phyloP scores from a whole-genome alignment of 2,113 vertebrate species.

The Spheniscus mendiculus region DNA sequence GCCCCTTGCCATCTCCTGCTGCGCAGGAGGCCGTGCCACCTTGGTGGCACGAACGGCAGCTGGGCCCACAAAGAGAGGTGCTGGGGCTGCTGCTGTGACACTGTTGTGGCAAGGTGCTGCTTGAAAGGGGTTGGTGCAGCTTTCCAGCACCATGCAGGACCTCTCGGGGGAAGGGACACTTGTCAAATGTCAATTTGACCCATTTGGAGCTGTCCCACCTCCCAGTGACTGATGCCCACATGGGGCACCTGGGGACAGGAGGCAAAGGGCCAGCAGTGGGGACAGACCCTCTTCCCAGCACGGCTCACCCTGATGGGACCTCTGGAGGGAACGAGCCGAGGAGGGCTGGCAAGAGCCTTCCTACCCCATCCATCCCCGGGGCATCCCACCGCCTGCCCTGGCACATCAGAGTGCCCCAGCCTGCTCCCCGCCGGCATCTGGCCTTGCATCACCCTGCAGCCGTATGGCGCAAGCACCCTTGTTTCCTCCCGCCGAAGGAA shows the following conservation, averaged over 20 bases:
- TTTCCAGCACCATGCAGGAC: background rate
- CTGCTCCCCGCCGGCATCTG: background rate
- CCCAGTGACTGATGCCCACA: background rate
- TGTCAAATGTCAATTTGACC: background rate
- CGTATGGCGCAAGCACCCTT: background rate
- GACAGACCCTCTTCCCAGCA: background rate
- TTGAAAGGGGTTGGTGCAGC: background rate
- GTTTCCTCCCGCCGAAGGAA: background rate
- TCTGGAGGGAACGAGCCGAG: background rate
- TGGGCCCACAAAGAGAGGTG: background rate
- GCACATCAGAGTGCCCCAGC: background rate
- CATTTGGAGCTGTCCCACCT: background rate
- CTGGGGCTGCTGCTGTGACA: background rate
- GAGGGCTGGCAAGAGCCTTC: background rate
- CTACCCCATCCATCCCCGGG: background rate
- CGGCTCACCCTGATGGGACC: accelerated
- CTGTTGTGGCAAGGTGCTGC: accelerated
- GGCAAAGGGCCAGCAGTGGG: background rate
- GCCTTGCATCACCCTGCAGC: background rate
- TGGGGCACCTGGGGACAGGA: background rate
- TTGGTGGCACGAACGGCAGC: accelerated
- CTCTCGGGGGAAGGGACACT: background rate
- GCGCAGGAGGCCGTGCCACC: accelerated
- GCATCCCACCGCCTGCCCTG: background rate
- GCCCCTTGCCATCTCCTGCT: background rate